Conservation (phyloP, 2,888 invertebrate genomes). For the Alsophila aescularia region DNA sequence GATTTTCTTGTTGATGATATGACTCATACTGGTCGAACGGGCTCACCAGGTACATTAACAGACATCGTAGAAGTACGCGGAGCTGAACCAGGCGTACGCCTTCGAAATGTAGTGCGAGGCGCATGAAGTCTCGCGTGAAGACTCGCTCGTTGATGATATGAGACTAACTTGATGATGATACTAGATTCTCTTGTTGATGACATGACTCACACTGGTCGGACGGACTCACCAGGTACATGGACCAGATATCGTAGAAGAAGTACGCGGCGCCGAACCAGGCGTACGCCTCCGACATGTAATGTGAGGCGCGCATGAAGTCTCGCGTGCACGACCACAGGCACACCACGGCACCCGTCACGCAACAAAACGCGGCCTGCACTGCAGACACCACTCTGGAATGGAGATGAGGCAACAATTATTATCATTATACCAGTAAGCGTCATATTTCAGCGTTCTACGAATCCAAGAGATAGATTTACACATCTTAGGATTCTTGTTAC, state of each 20-base stretch:
- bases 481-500: no score
- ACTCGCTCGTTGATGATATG: no score
- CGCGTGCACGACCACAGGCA: conserved; percentile 88
- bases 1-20: no score
- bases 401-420: background rate
- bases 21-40: no score
- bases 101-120: conserved; percentile 89
- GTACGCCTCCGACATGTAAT: conserved; percentile 90
- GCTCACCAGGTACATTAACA: conserved; percentile 91
- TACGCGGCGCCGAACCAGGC: conserved; percentile 92
- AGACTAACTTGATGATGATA: no score
- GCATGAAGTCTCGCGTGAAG: conserved; percentile 86
- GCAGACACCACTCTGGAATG: conserved; percentile 87
- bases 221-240: conserved; percentile 89
- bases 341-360: conserved; percentile 87
- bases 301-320: conserved; percentile 87
- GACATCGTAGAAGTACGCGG: conserved; percentile 91
- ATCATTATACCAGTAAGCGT: no score
- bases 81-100: conserved; percentile 91
- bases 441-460: no score
- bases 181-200: no score
- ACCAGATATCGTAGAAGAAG: conserved; percentile 92
- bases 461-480: no score
- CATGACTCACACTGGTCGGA: no score
- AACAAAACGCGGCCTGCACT: conserved; percentile 88